Base-by-base conservation (phyloP, 2,113 vertebrate genomes). In the Sinocyclocheilus anophthalmus region DNA sequence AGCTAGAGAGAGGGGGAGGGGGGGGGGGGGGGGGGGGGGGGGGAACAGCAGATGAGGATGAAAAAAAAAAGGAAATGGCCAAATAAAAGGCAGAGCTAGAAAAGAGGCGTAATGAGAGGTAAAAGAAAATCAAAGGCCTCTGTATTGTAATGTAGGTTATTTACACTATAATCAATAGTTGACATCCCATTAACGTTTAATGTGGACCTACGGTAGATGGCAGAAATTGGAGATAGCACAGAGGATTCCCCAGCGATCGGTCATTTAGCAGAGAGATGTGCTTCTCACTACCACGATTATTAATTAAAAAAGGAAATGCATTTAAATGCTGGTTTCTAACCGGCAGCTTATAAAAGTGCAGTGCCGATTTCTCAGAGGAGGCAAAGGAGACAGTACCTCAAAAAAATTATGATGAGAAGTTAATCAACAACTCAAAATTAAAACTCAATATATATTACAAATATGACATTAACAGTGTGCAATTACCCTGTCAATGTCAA, bases 141-240 rank as follows among this genome's bases (percentile, higher is more conserved):
- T 91, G 86, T 93, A 92, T 93, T 92, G 92, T 93, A 94, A 91
- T 92, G 93, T 79, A 75, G 90, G 92, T 94, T 95, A 94, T 95
- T 94, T 93, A 94, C 94, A 92, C 91, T 91, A 90, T 93, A 94
- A 94, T 95, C 94, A 93, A 95, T 94, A 94, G 88, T 90, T 84
- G 93, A 90, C 93, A 93, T 91, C 90, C 91, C 90, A 93, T 95
- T 94, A 94, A 93, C 90, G 92, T 94, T 93, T 93, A 94, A 95
- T 94, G 92, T 90, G 90, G 88, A 92, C 91, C 91, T 94, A 90
- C 92, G 91, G 92, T 93, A 91, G 92, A 90, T 85, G 92, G 90
- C 90, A 93, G 93, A 93, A 94, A 94, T 95, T 94, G 94, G 94
- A 94, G 91, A 92, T 92, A 90, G 91, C 93, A 92, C 79, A 89